Evolutionary conservation across 2,888 invertebrate genomes (phyloP).

Genomic region (Xanthia togata): DNA sequence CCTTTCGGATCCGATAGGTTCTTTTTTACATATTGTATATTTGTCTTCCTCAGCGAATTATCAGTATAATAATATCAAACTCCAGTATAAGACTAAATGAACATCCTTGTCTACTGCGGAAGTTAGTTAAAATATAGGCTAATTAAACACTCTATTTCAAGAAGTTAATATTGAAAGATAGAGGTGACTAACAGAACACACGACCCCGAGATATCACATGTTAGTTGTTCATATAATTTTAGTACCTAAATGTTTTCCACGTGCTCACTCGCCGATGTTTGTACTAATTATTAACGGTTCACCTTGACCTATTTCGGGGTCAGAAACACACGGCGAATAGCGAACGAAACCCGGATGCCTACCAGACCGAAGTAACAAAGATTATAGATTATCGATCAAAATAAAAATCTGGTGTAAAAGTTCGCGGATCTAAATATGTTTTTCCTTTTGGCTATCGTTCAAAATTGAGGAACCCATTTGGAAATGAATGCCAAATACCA

Average conservation of each 20-base stretch:
- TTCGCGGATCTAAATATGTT: constrained; percentile 31
- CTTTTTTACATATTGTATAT: too few species aligned
- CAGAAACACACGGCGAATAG: constrained; percentile 39
- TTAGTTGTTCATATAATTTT: constrained; percentile 33
- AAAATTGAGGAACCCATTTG: constrained; percentile 44
- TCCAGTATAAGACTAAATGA: neutral
- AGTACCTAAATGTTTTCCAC: constrained; percentile 41
- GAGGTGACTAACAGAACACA: constrained; percentile 2
- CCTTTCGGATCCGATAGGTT: too few species aligned
- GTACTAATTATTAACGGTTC: constrained; percentile 11
- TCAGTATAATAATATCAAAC: neutral
- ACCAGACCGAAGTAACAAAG: constrained; percentile 13
- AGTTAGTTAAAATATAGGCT: constrained; percentile 15
- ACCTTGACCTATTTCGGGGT: constrained; percentile 57
- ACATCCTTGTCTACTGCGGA: neutral
- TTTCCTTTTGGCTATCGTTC: constrained; percentile 59
- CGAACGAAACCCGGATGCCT: constrained; percentile 3
- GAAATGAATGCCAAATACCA: constrained; percentile 39
- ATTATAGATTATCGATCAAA: constrained; percentile 8
- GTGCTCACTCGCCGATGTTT: constrained; percentile 27
- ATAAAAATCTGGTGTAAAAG: constrained; percentile 19
- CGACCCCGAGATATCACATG: constrained; percentile 8
- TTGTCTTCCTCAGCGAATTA: neutral
- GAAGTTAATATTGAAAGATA: neutral
- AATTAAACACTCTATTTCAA: constrained; percentile 9